phyloP scores from a whole-genome alignment of 2,113 vertebrate species.

The Caretta caretta region DNA sequence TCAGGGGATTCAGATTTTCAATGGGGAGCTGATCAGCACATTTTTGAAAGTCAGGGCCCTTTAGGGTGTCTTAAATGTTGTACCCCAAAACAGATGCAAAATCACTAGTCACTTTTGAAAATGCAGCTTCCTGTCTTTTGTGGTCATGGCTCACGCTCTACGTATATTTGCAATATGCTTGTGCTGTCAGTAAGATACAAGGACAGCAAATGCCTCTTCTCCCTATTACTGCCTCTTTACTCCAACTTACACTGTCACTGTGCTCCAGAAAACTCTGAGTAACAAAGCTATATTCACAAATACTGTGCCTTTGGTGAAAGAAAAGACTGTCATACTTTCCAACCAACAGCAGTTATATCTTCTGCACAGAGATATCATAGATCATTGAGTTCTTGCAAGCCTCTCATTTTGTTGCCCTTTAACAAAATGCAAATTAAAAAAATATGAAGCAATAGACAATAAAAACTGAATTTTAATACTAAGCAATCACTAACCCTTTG shows the following conservation, averaged over 20 bases:
- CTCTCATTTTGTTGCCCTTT: conserved; percentile 63
- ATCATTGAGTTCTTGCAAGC: conserved; percentile 18
- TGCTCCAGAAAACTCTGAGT: fast-evolving
- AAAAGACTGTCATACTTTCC: fast-evolving
- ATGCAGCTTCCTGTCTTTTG: background rate
- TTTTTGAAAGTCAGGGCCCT: background rate
- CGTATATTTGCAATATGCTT: fast-evolving
- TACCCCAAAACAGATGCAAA: background rate
- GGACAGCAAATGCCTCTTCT: fast-evolving
- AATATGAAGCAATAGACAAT: conserved; percentile 60
- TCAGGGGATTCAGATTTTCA: background rate
- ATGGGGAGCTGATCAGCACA: background rate
- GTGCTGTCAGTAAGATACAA: background rate
- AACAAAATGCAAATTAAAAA: conserved; percentile 50
- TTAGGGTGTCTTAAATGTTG: background rate
- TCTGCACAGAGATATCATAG: background rate
- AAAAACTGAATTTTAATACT: conserved; percentile 65
- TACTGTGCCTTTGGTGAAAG: fast-evolving
- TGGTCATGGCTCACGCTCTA: background rate
- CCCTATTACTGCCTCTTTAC: background rate
- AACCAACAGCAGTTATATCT: background rate
- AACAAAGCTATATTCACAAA: fast-evolving
- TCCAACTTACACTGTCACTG: background rate
- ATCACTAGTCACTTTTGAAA: background rate
- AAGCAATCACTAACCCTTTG: conserved; percentile 16